phyloP scores from a whole-genome alignment of 2,113 vertebrate species.

The Nicator chloris region DNA sequence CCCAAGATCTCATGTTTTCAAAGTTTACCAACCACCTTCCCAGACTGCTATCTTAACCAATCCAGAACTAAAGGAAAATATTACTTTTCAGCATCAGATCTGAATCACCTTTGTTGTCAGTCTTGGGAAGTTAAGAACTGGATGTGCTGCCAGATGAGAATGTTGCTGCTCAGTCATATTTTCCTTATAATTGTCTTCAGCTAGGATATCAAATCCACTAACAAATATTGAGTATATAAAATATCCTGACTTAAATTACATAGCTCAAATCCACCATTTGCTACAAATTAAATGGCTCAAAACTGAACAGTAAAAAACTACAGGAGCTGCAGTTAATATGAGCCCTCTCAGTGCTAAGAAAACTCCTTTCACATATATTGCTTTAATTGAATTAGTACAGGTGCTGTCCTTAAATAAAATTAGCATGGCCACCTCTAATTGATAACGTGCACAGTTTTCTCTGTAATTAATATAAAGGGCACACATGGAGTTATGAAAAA shows the following conservation, averaged over 20 bases:
- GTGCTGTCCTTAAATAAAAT: background rate
- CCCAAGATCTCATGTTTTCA: background rate
- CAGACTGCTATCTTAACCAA: background rate
- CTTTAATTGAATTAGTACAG: background rate
- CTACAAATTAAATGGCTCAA: background rate
- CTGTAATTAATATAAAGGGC: background rate
- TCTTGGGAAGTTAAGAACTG: background rate
- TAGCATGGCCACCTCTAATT: background rate
- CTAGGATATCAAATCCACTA: background rate
- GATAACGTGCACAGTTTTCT: background rate
- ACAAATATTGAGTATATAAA: background rate
- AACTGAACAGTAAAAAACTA: background rate
- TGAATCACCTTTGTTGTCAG: background rate
- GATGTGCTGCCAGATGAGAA: background rate
- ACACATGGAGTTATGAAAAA: background rate
- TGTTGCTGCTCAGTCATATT: background rate
- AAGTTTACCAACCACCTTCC: background rate
- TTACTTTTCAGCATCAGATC: background rate
- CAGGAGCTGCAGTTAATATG: background rate
- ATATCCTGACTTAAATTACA: background rate
- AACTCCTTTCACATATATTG: background rate
- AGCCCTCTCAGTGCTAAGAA: background rate
- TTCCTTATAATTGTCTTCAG: background rate
- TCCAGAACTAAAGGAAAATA: background rate
- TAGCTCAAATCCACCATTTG: background rate